Conservation (phyloP, 2,113 vertebrate species). For the Canis aureus region DNA sequence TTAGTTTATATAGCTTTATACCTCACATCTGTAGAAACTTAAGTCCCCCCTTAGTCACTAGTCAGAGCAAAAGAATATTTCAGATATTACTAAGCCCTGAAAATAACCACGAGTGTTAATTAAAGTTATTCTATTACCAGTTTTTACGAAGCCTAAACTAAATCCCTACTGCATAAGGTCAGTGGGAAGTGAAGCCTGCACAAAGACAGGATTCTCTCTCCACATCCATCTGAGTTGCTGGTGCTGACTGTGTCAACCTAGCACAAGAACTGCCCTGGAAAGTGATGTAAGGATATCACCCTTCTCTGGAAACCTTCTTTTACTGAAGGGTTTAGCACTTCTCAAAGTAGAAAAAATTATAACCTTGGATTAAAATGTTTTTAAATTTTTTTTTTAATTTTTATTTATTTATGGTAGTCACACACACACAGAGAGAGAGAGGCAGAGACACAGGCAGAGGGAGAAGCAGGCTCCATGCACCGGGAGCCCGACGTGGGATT, state of each 20-base stretch:
- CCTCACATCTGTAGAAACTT: neutral
- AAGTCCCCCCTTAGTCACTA: neutral
- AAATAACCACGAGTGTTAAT: neutral
- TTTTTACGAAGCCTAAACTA: neutral
- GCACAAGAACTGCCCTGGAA: neutral
- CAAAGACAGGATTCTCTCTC: neutral
- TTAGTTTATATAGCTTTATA: neutral
- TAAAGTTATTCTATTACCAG: neutral
- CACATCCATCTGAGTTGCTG: no score
- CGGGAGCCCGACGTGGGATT: no score
- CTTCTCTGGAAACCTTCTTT: neutral
- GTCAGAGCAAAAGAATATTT: neutral
- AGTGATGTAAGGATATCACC: neutral
- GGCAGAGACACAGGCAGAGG: no score
- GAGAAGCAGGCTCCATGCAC: no score
- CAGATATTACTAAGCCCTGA: neutral
- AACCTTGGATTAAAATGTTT: neutral
- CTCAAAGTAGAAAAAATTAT: neutral
- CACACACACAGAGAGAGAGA: no score
- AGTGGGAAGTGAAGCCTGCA: neutral
- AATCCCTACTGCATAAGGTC: neutral
- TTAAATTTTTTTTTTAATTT: no score
- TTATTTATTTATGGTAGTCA: no score
- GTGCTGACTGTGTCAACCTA: no score
- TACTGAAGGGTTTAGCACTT: neutral